A percentile compares a stretch with the other conserved stretches of the same genome.
Conservation (phyloP, 2,113 vertebrate genomes). For the Vanacampus margaritifer region DNA sequence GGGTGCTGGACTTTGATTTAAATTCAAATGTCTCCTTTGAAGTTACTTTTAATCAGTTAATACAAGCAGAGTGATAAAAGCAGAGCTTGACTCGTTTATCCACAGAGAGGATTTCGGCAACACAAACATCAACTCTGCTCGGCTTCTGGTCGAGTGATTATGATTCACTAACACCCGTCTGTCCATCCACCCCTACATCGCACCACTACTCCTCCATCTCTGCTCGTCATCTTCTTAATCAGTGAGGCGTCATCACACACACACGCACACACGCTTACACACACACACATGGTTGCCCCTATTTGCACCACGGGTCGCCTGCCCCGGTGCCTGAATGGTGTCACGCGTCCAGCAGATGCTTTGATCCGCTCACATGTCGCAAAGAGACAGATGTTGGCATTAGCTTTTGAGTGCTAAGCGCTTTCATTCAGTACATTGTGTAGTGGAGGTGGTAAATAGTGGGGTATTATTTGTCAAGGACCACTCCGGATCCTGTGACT, state of each 20-base stretch:
- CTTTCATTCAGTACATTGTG: conserved; percentile 45
- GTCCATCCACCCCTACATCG: conserved; percentile 20
- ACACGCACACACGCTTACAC: conserved; percentile 3
- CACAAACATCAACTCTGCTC: not conserved
- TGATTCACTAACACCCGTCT: conserved; percentile 35
- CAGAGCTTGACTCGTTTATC: not conserved
- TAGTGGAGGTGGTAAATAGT: conserved; percentile 51
- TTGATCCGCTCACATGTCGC: conserved; percentile 35
- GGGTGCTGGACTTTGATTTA: too few species aligned
- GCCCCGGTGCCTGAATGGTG: conserved; percentile 33
- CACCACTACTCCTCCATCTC: conserved; percentile 34
- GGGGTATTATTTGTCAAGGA: conserved; percentile 60
- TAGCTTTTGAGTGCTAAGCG: conserved; percentile 42
- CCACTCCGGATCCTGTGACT: conserved; percentile 56
- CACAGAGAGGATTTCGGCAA: not conserved
- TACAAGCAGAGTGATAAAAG: not conserved
- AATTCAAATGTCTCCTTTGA: not conserved
- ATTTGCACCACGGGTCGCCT: conserved; percentile 17
- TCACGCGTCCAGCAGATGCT: conserved; percentile 51
- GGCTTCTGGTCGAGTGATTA: not conserved
- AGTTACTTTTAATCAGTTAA: not conserved
- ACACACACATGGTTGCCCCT: conserved; percentile 5
- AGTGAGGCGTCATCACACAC: conserved; percentile 28
- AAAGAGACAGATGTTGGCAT: conserved; percentile 29
- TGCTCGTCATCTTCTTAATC: conserved; percentile 43